Conservation (phyloP, 2,113 vertebrate species). For the Recurvirostra avosetta region DNA sequence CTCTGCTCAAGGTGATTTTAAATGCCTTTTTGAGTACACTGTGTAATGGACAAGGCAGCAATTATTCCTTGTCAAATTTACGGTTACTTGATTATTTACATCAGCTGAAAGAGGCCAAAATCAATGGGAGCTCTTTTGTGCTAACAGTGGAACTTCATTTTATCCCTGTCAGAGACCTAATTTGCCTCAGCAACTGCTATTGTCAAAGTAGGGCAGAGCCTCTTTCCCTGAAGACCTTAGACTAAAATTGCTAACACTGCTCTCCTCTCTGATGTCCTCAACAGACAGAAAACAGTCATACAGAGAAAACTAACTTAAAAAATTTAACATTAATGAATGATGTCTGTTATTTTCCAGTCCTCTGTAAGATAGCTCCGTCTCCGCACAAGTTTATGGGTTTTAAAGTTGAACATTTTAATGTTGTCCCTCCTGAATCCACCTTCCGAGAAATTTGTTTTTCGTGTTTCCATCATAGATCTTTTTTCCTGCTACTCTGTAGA, state of each 20-base stretch:
- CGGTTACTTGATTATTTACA: slow-evolving; percentile 57
- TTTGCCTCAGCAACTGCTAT: slow-evolving; percentile 3
- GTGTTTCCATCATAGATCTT: neutral
- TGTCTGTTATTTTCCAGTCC: neutral
- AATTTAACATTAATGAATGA: neutral
- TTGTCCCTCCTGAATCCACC: neutral
- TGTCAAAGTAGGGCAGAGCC: neutral
- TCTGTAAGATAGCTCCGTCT: neutral
- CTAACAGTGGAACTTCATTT: slow-evolving; percentile 38
- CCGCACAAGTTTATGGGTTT: neutral
- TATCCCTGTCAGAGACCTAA: slow-evolving; percentile 23
- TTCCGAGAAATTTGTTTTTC: neutral
- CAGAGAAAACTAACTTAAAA: neutral
- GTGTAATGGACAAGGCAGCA: neutral
- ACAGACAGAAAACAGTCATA: neutral
- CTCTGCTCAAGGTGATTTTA: slow-evolving; percentile 51
- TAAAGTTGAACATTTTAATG: neutral
- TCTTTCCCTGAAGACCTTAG: neutral
- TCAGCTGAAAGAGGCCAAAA: slow-evolving; percentile 19
- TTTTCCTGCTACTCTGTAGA: neutral
- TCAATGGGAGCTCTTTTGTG: slow-evolving; percentile 35
- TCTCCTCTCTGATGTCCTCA: neutral
- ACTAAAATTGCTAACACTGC: neutral
- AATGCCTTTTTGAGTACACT: slow-evolving; percentile 30
- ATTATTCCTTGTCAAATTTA: slow-evolving; percentile 48